phyloP scores from a whole-genome alignment of 2,113 vertebrate species.

The Lates calcarifer region DNA sequence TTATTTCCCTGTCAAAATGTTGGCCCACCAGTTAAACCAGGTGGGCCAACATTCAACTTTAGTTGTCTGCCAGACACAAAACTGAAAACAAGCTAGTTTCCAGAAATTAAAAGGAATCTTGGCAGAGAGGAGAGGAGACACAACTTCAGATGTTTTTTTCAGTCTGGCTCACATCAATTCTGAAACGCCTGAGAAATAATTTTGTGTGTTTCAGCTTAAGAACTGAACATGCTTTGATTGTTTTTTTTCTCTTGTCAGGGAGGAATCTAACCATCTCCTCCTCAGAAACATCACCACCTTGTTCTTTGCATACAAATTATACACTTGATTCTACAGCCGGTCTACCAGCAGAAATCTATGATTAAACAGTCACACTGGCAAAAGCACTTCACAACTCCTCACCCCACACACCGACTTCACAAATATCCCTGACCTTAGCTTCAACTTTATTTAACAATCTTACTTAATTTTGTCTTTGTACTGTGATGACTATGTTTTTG shows the following conservation, averaged over 20 bases:
- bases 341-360: too few relatives aligned
- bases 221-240: background rate
- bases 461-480: background rate
- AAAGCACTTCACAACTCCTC: too few relatives aligned
- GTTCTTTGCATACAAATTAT: background rate
- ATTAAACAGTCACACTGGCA: too few relatives aligned
- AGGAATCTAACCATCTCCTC: background rate
- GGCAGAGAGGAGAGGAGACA: background rate
- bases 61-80: background rate
- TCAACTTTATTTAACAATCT: background rate
- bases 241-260: background rate
- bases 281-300: too few relatives aligned
- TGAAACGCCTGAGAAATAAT: background rate
- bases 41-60: background rate
- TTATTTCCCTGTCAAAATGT: background rate
- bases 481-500: background rate
- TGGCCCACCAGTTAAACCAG: background rate
- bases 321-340: background rate
- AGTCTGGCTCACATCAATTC: background rate
- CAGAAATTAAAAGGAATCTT: conserved; percentile 22
- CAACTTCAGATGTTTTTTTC: background rate
- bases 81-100: conserved; percentile 5
- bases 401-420: too few relatives aligned
- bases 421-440: background rate
- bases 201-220: background rate